Evolutionary conservation across 1,140 invertebrate genomes (phyloP).

Genomic region (Zaprionus taronus): DNA sequence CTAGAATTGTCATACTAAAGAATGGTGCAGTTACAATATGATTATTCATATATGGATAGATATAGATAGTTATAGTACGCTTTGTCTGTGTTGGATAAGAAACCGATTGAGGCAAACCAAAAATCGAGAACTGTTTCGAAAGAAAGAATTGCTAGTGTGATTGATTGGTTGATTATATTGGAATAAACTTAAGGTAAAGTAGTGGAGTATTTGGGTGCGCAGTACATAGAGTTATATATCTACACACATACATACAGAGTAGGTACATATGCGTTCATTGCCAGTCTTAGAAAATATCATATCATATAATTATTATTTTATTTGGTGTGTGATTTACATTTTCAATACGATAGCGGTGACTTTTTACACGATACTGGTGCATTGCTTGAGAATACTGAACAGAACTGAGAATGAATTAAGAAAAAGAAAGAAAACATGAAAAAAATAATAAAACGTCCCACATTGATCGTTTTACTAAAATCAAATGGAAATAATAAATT

Average conservation of each 20-base stretch:
- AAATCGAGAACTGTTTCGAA: constrained; percentile 4
- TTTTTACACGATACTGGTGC: constrained; percentile 60
- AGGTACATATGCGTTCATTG: constrained; percentile 56
- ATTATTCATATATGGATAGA: background rate
- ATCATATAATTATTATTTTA: constrained; percentile 29
- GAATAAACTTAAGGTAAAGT: constrained; percentile 1
- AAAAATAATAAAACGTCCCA: constrained; percentile 5
- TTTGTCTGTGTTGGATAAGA: constrained; percentile 11
- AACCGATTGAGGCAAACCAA: constrained; percentile 12
- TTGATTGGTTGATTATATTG: constrained; percentile 10
- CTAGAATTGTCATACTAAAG: constrained; percentile 70
- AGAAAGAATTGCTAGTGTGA: constrained; percentile 17
- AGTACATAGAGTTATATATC: constrained; percentile 20
- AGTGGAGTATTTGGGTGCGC: constrained; percentile 26
- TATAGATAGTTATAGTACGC: constrained; percentile 58
- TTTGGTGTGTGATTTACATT: constrained; percentile 73
- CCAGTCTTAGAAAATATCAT: constrained; percentile 39
- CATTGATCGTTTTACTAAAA: background rate
- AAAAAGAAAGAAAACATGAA: constrained; percentile 26
- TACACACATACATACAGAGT: constrained; percentile 56
- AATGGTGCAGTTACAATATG: constrained; percentile 70
- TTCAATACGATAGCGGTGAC: constrained; percentile 73
- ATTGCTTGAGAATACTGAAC: constrained; percentile 54
- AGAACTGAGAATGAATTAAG: constrained; percentile 9
- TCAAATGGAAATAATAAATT: constrained; percentile 38